These are phyloP conservation scores for Astreopora myriophthalma DNA, from an alignment of 64 coral and sea anemone species.

Conservation along the genomic window DNA sequence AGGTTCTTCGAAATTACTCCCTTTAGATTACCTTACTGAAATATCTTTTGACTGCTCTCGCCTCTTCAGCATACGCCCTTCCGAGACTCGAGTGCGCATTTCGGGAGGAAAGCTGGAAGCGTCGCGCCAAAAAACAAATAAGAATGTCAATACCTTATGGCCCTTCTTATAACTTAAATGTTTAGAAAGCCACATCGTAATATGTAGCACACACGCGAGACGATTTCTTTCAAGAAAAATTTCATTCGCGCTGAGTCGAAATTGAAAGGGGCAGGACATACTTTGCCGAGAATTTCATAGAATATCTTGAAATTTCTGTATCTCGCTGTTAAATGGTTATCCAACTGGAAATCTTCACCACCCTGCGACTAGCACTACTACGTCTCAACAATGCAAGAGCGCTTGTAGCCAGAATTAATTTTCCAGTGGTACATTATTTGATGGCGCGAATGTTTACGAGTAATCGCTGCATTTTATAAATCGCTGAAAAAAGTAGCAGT, in stretches of 20 bases:
- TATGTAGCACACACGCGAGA: too few relatives aligned
- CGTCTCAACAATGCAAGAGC: too few relatives aligned
- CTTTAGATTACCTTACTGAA: not conserved
- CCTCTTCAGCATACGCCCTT: not conserved
- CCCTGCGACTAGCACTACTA: too few relatives aligned
- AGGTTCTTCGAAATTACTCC: not conserved
- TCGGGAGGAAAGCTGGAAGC: not conserved
- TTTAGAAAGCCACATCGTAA: not conserved
- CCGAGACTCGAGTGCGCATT: not conserved
- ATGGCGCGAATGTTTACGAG: not conserved
- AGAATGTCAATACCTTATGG: not conserved
- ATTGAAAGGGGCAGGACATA: too few relatives aligned
- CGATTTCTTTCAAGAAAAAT: too few relatives aligned
- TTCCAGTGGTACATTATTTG: not conserved
- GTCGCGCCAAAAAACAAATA: slow-evolving; percentile 30
- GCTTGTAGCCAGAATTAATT: not conserved
- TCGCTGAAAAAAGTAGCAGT: too few relatives aligned
- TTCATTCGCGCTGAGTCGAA: too few relatives aligned
- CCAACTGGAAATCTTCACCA: too few relatives aligned
- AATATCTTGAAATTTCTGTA: not conserved
- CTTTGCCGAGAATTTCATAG: too few relatives aligned
- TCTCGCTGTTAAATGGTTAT: slow-evolving; percentile 2
- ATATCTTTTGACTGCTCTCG: not conserved
- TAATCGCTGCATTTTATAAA: not conserved
- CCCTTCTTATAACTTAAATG: not conserved